A percentile compares a stretch with the other conserved stretches of the same genome.
Conservation (phyloP, 2,797 vertebrate genomes). For the Pristis pectinata region DNA sequence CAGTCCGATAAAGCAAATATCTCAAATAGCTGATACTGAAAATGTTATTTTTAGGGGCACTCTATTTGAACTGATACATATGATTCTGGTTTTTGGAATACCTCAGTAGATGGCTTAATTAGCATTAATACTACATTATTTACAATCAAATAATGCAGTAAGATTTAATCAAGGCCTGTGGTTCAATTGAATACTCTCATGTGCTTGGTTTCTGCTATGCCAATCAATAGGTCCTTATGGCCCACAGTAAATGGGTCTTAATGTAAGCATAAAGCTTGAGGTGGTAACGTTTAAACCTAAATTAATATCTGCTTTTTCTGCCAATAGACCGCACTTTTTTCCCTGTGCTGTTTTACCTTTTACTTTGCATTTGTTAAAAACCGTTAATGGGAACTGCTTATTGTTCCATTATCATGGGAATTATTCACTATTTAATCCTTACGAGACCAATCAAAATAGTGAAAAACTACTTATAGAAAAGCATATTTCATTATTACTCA, state of each 20-base stretch:
- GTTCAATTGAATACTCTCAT: background rate
- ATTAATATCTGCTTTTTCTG: background rate
- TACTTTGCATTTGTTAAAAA: background rate
- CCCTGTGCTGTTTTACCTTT: background rate
- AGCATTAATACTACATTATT: background rate
- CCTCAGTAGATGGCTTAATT: background rate
- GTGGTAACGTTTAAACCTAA: background rate
- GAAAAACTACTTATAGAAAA: background rate
- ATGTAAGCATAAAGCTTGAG: background rate
- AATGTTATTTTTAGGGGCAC: background rate
- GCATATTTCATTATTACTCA: background rate
- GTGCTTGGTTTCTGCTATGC: background rate
- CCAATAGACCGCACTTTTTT: background rate
- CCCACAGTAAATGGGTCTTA: background rate
- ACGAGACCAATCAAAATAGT: background rate
- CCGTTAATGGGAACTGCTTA: background rate
- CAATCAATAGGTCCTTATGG: background rate
- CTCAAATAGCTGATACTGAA: background rate
- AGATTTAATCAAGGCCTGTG: background rate
- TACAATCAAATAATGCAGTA: background rate
- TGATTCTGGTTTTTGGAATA: background rate
- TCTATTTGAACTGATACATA: background rate
- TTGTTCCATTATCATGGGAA: too few species aligned
- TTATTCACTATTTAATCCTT: background rate
- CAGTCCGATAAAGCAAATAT: background rate